phyloP scores from a whole-genome alignment of 2,888 invertebrate genomes.

The Catocala fraxini region DNA sequence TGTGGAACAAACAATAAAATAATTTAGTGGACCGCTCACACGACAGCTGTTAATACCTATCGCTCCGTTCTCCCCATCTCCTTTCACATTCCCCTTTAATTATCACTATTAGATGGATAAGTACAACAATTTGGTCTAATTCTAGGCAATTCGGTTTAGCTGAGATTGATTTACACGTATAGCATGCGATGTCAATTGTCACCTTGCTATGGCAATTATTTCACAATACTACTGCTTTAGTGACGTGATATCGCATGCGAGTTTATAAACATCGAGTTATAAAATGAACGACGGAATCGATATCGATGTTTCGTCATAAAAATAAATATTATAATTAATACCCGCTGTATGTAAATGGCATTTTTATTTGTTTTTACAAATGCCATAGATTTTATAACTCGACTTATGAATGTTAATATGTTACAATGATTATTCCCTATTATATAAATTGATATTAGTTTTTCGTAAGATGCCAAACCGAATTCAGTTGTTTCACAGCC shows the following conservation, averaged over 20 bases:
- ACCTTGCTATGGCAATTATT: constrained; percentile 23
- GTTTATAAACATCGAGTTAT: constrained; percentile 40
- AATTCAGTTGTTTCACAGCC: constrained; percentile 84
- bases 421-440: constrained; percentile 45
- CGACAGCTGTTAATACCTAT: constrained; percentile 64
- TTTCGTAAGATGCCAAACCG: constrained; percentile 70
- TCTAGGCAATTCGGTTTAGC: constrained; percentile 82
- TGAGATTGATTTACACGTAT: constrained; percentile 25
- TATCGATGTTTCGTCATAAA: constrained; percentile 16
- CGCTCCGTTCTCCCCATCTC: constrained; percentile 52
- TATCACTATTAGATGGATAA: constrained; percentile 81
- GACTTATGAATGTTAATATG: constrained; percentile 31
- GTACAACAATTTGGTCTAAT: constrained; percentile 82
- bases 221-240: constrained; percentile 5
- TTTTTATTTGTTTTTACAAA: constrained; percentile 14
- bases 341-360: constrained; percentile 32
- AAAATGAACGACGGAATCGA: constrained; percentile 29
- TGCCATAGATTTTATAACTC: constrained; percentile 41
- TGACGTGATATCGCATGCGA: constrained; percentile 27
- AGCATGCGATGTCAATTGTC: constrained; percentile 26
- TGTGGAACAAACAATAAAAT: constrained; percentile 26
- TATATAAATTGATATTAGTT: constrained; percentile 54
- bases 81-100: constrained; percentile 76
- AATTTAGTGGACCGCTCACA: constrained; percentile 61
- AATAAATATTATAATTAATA: constrained; percentile 29